phyloP scores from a whole-genome alignment of 2,797 vertebrate species.

The Phaenicophaeus curvirostris region DNA sequence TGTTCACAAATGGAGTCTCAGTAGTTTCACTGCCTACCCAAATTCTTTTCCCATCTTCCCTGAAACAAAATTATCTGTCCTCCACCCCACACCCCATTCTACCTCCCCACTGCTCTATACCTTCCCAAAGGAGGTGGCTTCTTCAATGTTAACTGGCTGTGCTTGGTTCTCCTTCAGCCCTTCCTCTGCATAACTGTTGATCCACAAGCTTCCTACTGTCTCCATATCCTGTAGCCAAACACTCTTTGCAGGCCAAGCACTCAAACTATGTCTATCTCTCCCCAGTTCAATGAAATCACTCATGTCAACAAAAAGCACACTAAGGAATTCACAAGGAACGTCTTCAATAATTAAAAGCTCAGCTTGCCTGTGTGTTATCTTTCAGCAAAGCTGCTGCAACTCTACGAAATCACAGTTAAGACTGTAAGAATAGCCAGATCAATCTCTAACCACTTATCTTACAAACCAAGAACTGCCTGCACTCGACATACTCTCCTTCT shows the following conservation, averaged over 20 bases:
- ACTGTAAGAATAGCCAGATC: background rate
- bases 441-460: slow-evolving; percentile 16
- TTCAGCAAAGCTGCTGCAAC: background rate
- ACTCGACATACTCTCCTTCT: background rate
- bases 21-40: background rate
- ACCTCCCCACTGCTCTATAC: background rate
- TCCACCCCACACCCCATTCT: background rate
- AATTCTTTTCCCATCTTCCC: background rate
- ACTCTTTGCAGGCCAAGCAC: background rate
- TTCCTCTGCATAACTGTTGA: background rate
- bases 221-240: background rate
- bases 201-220: background rate
- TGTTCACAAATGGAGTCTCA: background rate
- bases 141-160: background rate
- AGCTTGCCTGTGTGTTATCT: background rate
- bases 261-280: background rate
- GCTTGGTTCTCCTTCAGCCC: background rate
- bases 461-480: slow-evolving; percentile 1
- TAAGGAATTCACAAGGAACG: background rate
- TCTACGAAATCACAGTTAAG: background rate
- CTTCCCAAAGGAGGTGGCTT: background rate
- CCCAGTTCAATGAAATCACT: background rate
- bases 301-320: background rate
- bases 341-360: slow-evolving; percentile 36
- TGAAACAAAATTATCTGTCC: background rate